Percentiles rank a stretch among this genome's conserved stretches.
Conservation (phyloP, 2,888 invertebrate genomes). For the Fragum sueziense region DNA sequence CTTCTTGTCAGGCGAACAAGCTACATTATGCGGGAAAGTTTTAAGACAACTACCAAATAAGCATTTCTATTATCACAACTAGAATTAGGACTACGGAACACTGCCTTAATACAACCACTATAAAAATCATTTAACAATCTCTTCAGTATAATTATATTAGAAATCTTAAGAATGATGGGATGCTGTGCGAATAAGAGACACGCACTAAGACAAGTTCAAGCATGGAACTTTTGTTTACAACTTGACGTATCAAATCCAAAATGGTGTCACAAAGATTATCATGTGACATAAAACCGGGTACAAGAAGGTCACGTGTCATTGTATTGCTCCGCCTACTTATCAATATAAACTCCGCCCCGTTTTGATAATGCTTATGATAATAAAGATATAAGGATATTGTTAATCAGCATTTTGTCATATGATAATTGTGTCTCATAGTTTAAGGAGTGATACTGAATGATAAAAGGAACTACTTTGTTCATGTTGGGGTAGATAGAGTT, state of each 20-base stretch:
- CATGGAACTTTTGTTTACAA: no score
- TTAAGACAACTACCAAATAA: no score
- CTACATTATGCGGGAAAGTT: no score
- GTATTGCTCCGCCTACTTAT: constrained; percentile 8
- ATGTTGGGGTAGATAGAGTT: not conserved
- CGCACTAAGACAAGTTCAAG: no score
- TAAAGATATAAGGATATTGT: constrained; percentile 43
- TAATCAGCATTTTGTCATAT: constrained; percentile 46
- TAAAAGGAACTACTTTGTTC: not conserved
- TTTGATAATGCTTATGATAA: not conserved
- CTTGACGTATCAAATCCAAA: not conserved
- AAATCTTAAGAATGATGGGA: no score
- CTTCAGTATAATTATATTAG: no score
- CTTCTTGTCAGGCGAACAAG: no score
- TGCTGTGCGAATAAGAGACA: no score
- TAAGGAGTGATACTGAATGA: constrained; percentile 19
- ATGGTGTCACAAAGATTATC: not conserved
- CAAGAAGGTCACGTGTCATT: not conserved
- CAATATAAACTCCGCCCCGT: constrained; percentile 10
- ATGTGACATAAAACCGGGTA: not conserved
- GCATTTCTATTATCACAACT: no score
- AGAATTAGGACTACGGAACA: no score
- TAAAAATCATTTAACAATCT: no score
- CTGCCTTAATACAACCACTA: no score
- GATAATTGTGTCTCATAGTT: constrained; percentile 34